Evolutionary conservation across 2,888 invertebrate species (phyloP), one percentile per base, ranked within the genome.

Genomic region (Argynnis bischoffii): DNA sequence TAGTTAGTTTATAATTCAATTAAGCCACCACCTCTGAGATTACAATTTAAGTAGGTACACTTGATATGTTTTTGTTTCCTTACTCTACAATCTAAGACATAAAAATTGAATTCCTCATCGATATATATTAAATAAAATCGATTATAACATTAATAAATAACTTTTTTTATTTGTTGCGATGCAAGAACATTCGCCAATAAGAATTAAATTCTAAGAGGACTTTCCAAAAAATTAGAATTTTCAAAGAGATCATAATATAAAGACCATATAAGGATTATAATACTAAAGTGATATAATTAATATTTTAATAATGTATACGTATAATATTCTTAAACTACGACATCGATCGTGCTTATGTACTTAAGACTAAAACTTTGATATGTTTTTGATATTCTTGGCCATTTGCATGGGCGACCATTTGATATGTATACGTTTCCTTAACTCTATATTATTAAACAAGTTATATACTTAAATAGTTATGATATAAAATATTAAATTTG

Each of bases 331-430:
- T 16, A 53, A 51, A 35, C 53, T 18, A 41, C 51, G 47, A 66
- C 54, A 14, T 41, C 41, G 26, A 53, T 48, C 14, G 11, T 57
- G 53, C 41, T 61, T 55, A 64, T 46, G 54, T 53, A 48, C 71
- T 72, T 75, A 75, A 55, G 64, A 18, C 53, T 74, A 81, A 75
- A 76, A 73, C 78, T 81, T 90, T 90, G 91, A 92, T 92, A 92
- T 92, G 92, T 92, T 86, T 87, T 85, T 74, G 90, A 92, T 90
- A 92, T 93, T 92, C 91, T 83, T 89, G 90, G 87, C 77, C 92
- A 90, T 84, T 89, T 50, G 80, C 88, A 89, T 87, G 89, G 85
- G 77, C 76, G 72, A 80, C 78, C 76, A 75, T 67, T 76, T 80
- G 90, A 91, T 91, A 92, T 92, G 91, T 87, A 78, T 83, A 76